Evolutionary conservation across 2,797 vertebrate species (phyloP), one percentile per base, ranked within the genome.

Genomic region (Hirundo rustica): DNA sequence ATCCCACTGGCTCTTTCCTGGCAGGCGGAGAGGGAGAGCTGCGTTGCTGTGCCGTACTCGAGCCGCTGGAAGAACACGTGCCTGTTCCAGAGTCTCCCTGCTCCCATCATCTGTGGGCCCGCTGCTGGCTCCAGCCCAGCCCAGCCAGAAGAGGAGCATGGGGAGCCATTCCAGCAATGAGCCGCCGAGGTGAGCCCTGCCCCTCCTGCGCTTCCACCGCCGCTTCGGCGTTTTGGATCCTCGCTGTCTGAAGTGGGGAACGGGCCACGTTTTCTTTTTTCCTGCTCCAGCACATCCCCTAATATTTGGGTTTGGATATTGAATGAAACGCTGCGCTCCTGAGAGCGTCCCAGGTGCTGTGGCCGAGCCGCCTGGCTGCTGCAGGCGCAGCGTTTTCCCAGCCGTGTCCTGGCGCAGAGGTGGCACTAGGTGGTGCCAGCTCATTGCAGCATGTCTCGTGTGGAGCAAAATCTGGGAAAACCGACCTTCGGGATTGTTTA

Each of bases 11-110:
- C 16, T 67, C 61, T 85, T 23, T 51, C 50, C 42, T 4, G 70
- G 8, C 96, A 99, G 99, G 96, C 68, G 1, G 97, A 97, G 92
- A 93, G 97, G 83, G 97, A 98, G 82, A 96, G 93, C 34, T 87
- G 68, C 58, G 32, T 95, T 9, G 90, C 97, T 13, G 54, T 90
- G 66, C 96, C 70, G 16, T 98, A 93, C 78, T 95, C 66, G 1
- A 79, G 91, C 58, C 91, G 93, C 1, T 96, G 95, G 85, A 98
- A 89, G 82, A 97, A 70, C 76, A 91, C 66, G 1, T 97, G 93
- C 55, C 84, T 97, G n/a, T 97, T 97, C 54, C 96, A 93, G 58
- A 94, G 84, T 36, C 94, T 53, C 70, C 94, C 94, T 27, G 38
- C 89, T 21, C 96, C 97, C 17, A 66, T 95, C 65, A 96, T 98